These are phyloP conservation scores for Salvelinus fontinalis DNA, from an alignment of 2,113 vertebrate genomes.

Conservation along the genomic window DNA sequence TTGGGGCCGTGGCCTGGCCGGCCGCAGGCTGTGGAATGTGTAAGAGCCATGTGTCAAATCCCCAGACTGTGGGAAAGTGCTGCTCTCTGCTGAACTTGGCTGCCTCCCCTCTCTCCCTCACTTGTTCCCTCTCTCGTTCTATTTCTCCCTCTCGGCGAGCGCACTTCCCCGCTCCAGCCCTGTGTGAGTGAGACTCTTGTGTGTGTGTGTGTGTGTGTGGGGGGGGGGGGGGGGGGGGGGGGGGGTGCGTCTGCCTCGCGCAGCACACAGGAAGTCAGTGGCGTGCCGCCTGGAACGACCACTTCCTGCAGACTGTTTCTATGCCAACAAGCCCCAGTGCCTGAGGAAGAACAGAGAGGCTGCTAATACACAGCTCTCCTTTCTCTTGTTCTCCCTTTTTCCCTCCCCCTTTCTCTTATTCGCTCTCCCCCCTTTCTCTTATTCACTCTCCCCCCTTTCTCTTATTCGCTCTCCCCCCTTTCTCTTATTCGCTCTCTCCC, in stretches of 20 bases:
- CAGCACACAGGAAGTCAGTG: slow-evolving; percentile 78
- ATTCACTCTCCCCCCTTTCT: background rate
- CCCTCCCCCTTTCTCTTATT: background rate
- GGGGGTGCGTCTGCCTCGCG: slow-evolving; percentile 27
- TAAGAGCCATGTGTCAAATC: slow-evolving; percentile 96
- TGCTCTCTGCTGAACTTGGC: slow-evolving; percentile 86
- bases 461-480: background rate
- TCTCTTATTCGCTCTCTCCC: slow-evolving; percentile 4
- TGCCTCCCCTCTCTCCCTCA: slow-evolving; percentile 4
- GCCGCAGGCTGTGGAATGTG: slow-evolving; percentile 92
- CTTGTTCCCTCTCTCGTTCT: slow-evolving; percentile 13
- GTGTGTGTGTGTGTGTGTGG: slow-evolving; percentile 32
- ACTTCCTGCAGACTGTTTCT: slow-evolving; percentile 78
- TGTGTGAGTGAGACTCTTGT: slow-evolving; percentile 35
- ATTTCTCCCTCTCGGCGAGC: slow-evolving; percentile 68
- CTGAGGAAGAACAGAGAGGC: slow-evolving; percentile 37
- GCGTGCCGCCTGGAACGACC: slow-evolving; percentile 75
- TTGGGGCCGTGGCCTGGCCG: slow-evolving; percentile 70
- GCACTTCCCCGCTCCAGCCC: slow-evolving; percentile 78
- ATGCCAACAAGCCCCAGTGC: slow-evolving; percentile 64
- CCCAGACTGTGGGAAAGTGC: slow-evolving; percentile 98
- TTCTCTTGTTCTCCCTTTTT: background rate
- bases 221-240: slow-evolving; percentile 39
- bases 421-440: background rate
- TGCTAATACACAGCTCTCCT: slow-evolving; percentile 35